Conservation (phyloP, 2,113 vertebrate genomes). For the Zosterops pallidus region DNA sequence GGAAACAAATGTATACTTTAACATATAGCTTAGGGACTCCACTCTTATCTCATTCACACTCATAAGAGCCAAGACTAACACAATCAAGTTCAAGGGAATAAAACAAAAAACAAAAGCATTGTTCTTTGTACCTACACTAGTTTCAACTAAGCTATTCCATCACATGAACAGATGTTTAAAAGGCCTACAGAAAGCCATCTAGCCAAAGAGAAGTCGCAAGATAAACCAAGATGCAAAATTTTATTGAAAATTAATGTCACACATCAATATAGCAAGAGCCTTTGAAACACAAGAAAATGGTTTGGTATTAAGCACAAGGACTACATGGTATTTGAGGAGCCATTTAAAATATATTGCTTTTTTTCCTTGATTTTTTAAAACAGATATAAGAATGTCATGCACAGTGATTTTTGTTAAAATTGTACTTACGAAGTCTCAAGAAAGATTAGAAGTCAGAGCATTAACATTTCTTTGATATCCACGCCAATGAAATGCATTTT, state of each 20-base stretch:
- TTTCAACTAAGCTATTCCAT: neutral
- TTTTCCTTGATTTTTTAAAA: neutral
- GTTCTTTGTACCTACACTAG: neutral
- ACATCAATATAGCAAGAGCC: conserved; percentile 72
- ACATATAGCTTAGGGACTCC: neutral
- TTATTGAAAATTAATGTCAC: conserved; percentile 81
- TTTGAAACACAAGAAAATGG: conserved; percentile 60
- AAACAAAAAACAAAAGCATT: neutral
- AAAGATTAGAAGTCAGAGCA: conserved; percentile 31
- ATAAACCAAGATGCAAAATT: conserved; percentile 81
- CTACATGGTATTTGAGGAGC: conserved; percentile 17
- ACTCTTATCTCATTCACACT: neutral
- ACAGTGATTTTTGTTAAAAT: conserved; percentile 50
- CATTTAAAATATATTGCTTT: conserved; percentile 7
- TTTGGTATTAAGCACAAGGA: conserved; percentile 46
- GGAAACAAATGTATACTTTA: neutral
- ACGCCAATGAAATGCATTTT: conserved; percentile 35
- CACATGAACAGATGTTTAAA: neutral
- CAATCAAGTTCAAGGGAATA: neutral
- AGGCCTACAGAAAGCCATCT: conserved; percentile 13
- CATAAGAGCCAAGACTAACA: neutral
- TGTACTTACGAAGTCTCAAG: conserved; percentile 14
- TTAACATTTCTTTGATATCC: conserved; percentile 45
- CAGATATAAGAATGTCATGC: conserved; percentile 35
- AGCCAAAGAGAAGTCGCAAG: conserved; percentile 61